These are phyloP conservation scores for Epistrophella euchroma DNA, from an alignment of 2,888 invertebrate genomes.

Conservation along the genomic window DNA sequence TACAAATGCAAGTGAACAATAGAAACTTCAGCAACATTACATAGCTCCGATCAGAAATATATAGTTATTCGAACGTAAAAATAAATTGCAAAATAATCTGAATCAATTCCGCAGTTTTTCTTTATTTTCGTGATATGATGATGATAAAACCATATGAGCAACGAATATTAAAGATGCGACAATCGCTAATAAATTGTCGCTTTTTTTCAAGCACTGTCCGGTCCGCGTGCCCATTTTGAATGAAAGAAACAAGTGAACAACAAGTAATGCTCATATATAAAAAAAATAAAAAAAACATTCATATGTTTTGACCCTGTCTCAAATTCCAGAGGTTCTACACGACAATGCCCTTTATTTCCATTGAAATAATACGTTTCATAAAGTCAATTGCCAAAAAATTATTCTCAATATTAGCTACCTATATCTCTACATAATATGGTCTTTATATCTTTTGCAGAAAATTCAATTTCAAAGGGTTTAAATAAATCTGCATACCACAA, in stretches of 20 bases:
- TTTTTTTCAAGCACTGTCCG: conserved; percentile 41
- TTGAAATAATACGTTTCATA: conserved; percentile 31
- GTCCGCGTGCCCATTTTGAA: conserved; percentile 45
- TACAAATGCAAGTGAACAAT: too few species aligned
- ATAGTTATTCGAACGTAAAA: conserved; percentile 54
- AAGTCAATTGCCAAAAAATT: conserved; percentile 34
- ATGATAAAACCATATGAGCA: conserved; percentile 62
- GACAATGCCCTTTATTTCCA: conserved; percentile 56
- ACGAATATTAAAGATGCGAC: conserved; percentile 68
- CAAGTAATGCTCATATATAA: not conserved
- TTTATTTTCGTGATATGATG: conserved; percentile 63
- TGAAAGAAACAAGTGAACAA: conserved; percentile 59
- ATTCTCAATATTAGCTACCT: not conserved
- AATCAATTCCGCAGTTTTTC: conserved; percentile 22
- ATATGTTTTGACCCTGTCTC: conserved; percentile 22
- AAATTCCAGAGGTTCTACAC: conserved; percentile 16
- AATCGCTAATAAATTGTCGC: conserved; percentile 73
- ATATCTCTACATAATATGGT: not conserved
- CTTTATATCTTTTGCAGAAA: conserved; percentile 16
- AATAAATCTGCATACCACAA: conserved; percentile 68
- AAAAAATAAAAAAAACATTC: not conserved
- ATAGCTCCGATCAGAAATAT: conserved; percentile 17
- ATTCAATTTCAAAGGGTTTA: conserved; percentile 58
- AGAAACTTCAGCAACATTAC: conserved; percentile 11
- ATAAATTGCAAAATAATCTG: conserved; percentile 51